Base-by-base conservation (phyloP, 2,113 vertebrate genomes). In the Brachyhypopomus occidentalis region DNA sequence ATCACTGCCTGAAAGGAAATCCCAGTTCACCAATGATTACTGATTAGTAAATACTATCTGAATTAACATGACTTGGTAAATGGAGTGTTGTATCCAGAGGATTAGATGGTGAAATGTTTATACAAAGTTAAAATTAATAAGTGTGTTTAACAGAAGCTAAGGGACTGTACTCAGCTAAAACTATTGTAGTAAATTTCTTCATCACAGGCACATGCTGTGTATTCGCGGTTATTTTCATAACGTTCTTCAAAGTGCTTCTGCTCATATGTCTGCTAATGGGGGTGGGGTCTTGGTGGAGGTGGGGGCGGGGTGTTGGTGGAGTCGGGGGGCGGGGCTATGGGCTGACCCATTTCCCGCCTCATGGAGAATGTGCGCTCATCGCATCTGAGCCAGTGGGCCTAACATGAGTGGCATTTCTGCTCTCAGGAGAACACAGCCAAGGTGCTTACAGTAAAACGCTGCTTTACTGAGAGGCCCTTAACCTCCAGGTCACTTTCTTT, bases 141-240 rank as follows among this genome's bases (percentile, higher is more conserved):
- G 63, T 23, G 17, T 1, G n/a, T 56, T 27, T 70, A 0, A n/a
- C 64, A 14, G 59, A 83, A 85, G 75, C 84, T 80, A 59, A 55
- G n/a, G 27, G 59, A 59, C 17, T 52, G 45, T 86, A 75, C 82
- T 83, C 72, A 86, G 79, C 86, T 78, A 87, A 75, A 22, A 58
- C 30, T 36, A 7, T 19, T 20, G 4, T 9, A 34, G 62, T 22
- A 55, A 11, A 52, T 52, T 52, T 52, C 8, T 52, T 52, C 25
- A 36, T 67, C 52, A 20, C 23, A 55, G n/a, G 30, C 22, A 27
- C 6, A 20, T 2, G 17, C 19, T 45, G 34, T 38, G 19, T 56
- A 59, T 75, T 75, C 56, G 56, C 3, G 16, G 45, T 64, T 73
- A 67, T 75, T 80, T 78, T 71, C 66, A 71, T 38, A 16, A 52